A percentile compares a stretch with the other conserved stretches of the same genome.
Evolutionary conservation across 2,113 vertebrate genomes (phyloP).

Genomic region (Mobula birostris): DNA sequence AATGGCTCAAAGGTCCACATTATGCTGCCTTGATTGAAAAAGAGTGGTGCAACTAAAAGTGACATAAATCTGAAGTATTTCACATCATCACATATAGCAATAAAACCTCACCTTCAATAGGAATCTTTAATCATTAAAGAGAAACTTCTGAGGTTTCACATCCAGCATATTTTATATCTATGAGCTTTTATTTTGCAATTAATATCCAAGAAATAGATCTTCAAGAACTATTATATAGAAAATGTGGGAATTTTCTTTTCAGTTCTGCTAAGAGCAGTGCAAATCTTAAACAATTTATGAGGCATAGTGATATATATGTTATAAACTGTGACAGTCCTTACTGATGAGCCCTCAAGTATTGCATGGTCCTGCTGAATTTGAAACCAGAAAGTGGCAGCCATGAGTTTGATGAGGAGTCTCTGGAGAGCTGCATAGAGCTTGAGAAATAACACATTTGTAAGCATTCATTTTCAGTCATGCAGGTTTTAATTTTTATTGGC

Average conservation of each 20-base stretch:
- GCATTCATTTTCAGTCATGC: not conserved
- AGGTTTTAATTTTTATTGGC: not conserved
- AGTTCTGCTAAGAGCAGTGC: not conserved
- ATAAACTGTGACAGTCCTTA: not conserved
- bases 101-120: not conserved
- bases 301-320: not conserved
- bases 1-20: too few relatives aligned
- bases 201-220: not conserved
- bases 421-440: too few relatives aligned
- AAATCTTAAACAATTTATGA: constrained; percentile 9
- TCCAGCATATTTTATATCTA: not conserved
- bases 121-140: not conserved
- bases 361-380: not conserved
- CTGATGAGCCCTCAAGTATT: not conserved
- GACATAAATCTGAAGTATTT: not conserved
- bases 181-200: not conserved
- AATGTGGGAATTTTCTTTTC: not conserved
- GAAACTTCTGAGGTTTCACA: not conserved
- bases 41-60: too few relatives aligned
- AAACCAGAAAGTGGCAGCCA: not conserved
- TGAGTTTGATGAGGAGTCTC: not conserved
- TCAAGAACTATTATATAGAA: not conserved
- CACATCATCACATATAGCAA: not conserved
- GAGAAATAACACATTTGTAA: not conserved
- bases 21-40: not conserved